Evolutionary conservation across 2,797 vertebrate species (phyloP).

Genomic region (Chelon auratus): DNA sequence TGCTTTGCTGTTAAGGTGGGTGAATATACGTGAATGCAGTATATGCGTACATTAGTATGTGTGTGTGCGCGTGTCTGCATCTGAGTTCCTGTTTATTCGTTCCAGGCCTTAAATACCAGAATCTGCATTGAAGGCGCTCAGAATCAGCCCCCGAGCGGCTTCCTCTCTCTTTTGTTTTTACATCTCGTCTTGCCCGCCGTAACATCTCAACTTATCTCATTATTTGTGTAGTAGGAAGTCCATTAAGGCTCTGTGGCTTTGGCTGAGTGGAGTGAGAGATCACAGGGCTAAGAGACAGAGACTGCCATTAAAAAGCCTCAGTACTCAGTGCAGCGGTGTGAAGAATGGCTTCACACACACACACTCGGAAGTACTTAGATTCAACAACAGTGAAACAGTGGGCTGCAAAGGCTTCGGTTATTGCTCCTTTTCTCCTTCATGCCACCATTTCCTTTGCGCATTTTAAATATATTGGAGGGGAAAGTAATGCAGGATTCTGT

Average conservation of each 20-base stretch:
- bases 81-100: conserved; percentile 28
- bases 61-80: background rate
- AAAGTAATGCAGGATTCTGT: background rate
- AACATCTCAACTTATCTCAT: conserved; percentile 78
- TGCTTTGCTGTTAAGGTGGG: conserved; percentile 33
- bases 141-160: conserved; percentile 34
- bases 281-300: conserved; percentile 63
- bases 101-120: conserved; percentile 50
- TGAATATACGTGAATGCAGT: conserved; percentile 32
- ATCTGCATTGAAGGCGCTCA: conserved; percentile 43
- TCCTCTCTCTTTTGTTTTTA: conserved; percentile 51
- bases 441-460: background rate
- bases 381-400: conserved; percentile 43
- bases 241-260: conserved; percentile 76
- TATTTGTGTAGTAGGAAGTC: conserved; percentile 77
- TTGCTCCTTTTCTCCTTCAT: conserved; percentile 4
- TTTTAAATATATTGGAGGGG: conserved; percentile 16
- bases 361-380: conserved; percentile 49
- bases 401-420: conserved; percentile 25
- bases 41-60: conserved; percentile 11
- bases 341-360: conserved; percentile 61
- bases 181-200: conserved; percentile 55
- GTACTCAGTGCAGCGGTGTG: conserved; percentile 47
- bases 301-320: conserved; percentile 63
- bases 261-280: conserved; percentile 71